phyloP scores from a whole-genome alignment of 2,888 invertebrate genomes.

The Dexiosoma caninum region DNA sequence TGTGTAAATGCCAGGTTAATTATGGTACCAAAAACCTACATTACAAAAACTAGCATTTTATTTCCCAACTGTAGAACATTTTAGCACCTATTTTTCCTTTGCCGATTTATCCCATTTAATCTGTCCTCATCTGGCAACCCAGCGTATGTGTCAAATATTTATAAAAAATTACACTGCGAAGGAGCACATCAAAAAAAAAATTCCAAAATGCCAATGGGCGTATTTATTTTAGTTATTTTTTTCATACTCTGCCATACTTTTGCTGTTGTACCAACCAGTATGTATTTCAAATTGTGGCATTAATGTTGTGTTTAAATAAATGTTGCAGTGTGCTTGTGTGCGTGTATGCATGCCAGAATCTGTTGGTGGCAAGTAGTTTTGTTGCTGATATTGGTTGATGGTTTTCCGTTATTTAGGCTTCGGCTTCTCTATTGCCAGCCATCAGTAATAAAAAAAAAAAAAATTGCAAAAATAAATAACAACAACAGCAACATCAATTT shows the following conservation, averaged over 20 bases:
- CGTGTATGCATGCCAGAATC: not conserved
- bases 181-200: slow-evolving; percentile 36
- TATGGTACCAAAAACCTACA: no score
- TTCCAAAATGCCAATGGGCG: slow-evolving; percentile 59
- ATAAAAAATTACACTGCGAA: slow-evolving; percentile 7
- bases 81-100: no score
- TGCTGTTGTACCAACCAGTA: not conserved
- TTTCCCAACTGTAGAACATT: no score
- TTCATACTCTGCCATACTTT: not conserved
- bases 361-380: not conserved
- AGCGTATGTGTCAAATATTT: slow-evolving; percentile 44
- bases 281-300: slow-evolving; percentile 19
- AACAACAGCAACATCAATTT: slow-evolving; percentile 23
- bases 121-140: no score
- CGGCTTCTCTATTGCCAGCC: not conserved
- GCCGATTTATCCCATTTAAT: no score
- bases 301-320: slow-evolving; percentile 8
- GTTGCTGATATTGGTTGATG: slow-evolving; percentile 13
- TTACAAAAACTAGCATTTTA: no score
- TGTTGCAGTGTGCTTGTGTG: not conserved
- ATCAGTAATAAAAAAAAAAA: slow-evolving; percentile 16
- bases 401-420: slow-evolving; percentile 30
- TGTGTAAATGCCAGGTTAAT: no score
- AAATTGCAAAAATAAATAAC: not conserved
- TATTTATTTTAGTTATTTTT: slow-evolving; percentile 10